A percentile compares a stretch with the other conserved stretches of the same genome.
These are phyloP conservation scores for Buathra laborator DNA, from an alignment of 2,888 invertebrate species.

Conservation along the genomic window DNA sequence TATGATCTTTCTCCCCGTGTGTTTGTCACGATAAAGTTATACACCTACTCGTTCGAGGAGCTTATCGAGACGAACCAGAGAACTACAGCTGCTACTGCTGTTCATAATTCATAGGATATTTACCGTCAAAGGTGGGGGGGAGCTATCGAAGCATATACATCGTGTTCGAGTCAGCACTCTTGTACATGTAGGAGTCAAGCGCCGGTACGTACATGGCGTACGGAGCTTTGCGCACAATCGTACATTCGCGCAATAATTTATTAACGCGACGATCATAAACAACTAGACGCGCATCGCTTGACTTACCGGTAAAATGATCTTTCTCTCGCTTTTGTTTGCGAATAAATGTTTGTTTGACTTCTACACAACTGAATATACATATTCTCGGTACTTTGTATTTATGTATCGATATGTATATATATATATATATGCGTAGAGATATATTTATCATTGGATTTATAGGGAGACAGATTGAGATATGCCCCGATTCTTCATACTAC, in stretches of 20 bases:
- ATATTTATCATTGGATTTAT: constrained; percentile 5
- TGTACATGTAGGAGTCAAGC: background rate
- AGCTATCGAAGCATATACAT: constrained; percentile 3
- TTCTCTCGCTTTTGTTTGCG: constrained; percentile 34
- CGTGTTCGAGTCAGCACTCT: constrained; percentile 32
- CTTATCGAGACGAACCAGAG: constrained; percentile 51
- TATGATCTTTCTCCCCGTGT: background rate
- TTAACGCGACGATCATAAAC: constrained; percentile 65
- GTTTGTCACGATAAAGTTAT: background rate
- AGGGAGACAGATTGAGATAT: constrained; percentile 59
- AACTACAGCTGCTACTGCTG: constrained; percentile 44
- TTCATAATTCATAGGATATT: constrained; percentile 67
- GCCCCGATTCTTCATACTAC: constrained; percentile 58
- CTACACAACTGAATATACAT: constrained; percentile 8
- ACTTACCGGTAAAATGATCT: constrained; percentile 39
- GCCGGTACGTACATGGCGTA: constrained; percentile 18
- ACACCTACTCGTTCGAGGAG: constrained; percentile 9
- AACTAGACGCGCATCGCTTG: constrained; percentile 32
- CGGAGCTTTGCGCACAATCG: constrained; percentile 26
- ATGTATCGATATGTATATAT: background rate
- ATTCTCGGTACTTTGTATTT: constrained; percentile 9
- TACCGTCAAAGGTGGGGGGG: constrained; percentile 44
- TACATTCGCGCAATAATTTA: constrained; percentile 60
- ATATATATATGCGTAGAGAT: constrained; percentile 2
- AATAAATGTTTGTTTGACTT: constrained; percentile 19